Evolutionary conservation across 2,113 vertebrate species (phyloP).

Genomic region (Chascanopsetta lugubris): DNA sequence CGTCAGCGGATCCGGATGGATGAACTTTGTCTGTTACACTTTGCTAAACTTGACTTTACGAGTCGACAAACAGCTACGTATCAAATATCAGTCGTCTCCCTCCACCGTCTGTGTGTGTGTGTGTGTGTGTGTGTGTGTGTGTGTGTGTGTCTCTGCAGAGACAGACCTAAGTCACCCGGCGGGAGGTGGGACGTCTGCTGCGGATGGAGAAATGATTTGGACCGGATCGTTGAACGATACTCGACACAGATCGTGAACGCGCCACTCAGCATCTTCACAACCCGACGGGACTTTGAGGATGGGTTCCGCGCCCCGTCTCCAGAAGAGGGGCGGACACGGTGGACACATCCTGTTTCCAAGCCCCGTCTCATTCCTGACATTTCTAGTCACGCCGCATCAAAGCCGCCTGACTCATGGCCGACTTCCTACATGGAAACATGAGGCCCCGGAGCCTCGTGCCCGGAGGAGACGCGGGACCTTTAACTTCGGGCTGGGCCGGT

Average conservation of each 20-base stretch:
- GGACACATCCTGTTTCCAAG: slow-evolving; percentile 52
- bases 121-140: neutral
- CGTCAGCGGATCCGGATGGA: neutral
- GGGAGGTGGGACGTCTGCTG: neutral
- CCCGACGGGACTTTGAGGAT: slow-evolving; percentile 22
- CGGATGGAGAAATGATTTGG: neutral
- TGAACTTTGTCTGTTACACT: neutral
- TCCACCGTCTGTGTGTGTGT: neutral
- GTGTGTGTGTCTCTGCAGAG: neutral
- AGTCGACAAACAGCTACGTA: neutral
- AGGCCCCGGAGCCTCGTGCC: neutral
- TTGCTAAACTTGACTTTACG: neutral
- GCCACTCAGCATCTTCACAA: neutral
- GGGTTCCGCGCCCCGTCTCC: neutral
- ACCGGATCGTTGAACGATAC: neutral
- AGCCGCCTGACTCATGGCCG: slow-evolving; percentile 22
- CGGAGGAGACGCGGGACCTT: slow-evolving; percentile 4
- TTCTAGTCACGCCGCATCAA: slow-evolving; percentile 32
- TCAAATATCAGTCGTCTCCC: neutral
- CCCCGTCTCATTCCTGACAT: slow-evolving; percentile 43
- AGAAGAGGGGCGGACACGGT: neutral
- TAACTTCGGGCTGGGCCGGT: neutral
- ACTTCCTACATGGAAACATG: slow-evolving; percentile 40
- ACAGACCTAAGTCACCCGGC: neutral
- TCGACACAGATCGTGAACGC: neutral